phyloP scores from a whole-genome alignment of 2,113 vertebrate genomes.

The Ursus arctos region DNA sequence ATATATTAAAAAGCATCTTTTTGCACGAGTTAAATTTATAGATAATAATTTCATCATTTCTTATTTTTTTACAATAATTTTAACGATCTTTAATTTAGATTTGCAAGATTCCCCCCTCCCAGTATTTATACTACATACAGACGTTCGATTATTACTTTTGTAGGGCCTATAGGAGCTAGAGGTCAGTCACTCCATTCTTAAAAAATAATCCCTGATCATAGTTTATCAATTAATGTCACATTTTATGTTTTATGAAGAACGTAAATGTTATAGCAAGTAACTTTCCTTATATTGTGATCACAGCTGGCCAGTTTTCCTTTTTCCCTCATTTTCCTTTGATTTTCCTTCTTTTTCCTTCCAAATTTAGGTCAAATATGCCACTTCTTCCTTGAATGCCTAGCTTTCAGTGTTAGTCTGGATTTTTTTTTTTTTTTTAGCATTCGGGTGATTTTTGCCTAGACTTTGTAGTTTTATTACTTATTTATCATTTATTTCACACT shows the following conservation, averaged over 20 bases:
- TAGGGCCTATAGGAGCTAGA: background rate
- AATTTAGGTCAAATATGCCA: background rate
- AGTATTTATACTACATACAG: background rate
- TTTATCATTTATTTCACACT: background rate
- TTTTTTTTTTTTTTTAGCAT: background rate
- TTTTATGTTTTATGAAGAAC: background rate
- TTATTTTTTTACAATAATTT: background rate
- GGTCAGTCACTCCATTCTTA: background rate
- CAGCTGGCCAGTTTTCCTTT: background rate
- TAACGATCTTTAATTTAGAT: background rate
- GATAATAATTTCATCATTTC: background rate
- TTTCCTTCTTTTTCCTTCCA: conserved; percentile 23
- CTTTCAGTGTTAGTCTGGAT: background rate
- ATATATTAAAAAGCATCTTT: background rate
- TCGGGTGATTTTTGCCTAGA: background rate
- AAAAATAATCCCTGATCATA: background rate
- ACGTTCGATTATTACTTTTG: background rate
- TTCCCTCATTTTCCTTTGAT: background rate
- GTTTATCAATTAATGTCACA: background rate
- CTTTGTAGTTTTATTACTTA: background rate
- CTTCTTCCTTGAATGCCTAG: background rate
- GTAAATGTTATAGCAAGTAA: background rate
- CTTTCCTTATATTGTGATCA: background rate
- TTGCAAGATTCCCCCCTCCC: background rate
- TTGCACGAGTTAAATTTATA: conserved; percentile 8